Base-by-base conservation (phyloP, 2,113 vertebrate genomes). In the Epinephelus fuscoguttatus region DNA sequence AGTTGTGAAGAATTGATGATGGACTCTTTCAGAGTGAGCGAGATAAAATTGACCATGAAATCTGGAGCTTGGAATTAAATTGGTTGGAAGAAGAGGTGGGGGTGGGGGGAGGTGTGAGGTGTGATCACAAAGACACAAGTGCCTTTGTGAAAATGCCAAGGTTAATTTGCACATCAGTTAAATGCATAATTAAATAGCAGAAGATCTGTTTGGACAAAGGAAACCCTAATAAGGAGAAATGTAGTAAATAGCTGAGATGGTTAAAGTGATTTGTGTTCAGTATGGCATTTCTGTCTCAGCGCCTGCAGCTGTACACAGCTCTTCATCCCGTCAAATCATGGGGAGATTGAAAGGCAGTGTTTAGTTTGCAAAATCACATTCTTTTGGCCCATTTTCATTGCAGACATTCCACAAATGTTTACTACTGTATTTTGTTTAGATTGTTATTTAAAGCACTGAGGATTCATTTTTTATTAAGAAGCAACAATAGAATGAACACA, bases 41-140 rank as follows among this genome's bases (percentile, higher is more conserved):
- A 94, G 94, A 96, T 95, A 95, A 95, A 96, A 96, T 94, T 96
- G 95, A 95, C 95, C 95, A 90, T 96, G 95, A 96, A 96, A 96
- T 96, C 92, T 90, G 93, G 80, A 88, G 91, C 89, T 92, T 74
- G 84, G 93, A 95, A 94, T 95, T 94, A 95, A 96, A 96, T 95
- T 95, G 93, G 83, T 82, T 92, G 81, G 93, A 94, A 93, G 91
- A 91, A 92, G 86, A 76, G 33, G 64, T 83, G 37, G 84, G 2
- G 69, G 52, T 57, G 84, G 42, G 82, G 5, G 69, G 56, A 70
- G 37, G 67, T 79, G 89, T 18, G 70, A 84, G 69, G 87, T 78
- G 59, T 69, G 83, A 92, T 91, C 83, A 85, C 85, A 90, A 81
- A 87, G 74, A 89, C 88, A 85, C 40, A 88, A 84, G 79, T 91